A percentile compares a stretch with the other conserved stretches of the same genome.
These are phyloP conservation scores for Enteromius argenteus DNA, from an alignment of 2,797 vertebrate genomes.

Conservation along the genomic window DNA sequence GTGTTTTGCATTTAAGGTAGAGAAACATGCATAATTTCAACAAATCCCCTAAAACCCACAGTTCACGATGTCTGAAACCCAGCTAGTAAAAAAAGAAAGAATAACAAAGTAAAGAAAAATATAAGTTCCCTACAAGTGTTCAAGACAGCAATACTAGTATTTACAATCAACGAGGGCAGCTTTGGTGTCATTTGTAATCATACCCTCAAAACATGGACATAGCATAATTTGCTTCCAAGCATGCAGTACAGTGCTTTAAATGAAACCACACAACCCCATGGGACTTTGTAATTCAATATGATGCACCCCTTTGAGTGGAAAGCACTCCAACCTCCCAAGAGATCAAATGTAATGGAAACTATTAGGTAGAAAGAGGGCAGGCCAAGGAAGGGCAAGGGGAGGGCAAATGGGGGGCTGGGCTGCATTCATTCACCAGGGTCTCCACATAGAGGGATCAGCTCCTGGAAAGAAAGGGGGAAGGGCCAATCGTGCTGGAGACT, in stretches of 20 bases:
- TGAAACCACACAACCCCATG: conserved; percentile 50
- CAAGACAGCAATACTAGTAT: conserved; percentile 15
- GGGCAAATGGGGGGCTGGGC: conserved; percentile 52
- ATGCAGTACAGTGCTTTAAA: conserved; percentile 57
- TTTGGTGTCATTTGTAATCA: conserved; percentile 53
- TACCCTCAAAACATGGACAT: conserved; percentile 54
- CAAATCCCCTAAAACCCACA: conserved; percentile 41
- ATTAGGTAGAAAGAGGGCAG: conserved; percentile 44
- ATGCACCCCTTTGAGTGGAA: conserved; percentile 57
- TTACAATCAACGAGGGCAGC: conserved; percentile 33
- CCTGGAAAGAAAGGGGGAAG: conserved; percentile 60
- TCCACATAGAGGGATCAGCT: conserved; percentile 72
- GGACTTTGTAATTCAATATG: conserved; percentile 55
- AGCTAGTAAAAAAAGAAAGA: conserved; percentile 24
- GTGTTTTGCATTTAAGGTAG: conserved; percentile 31
- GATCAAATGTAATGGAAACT: conserved; percentile 58
- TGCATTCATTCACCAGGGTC: conserved; percentile 67
- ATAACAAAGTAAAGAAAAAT: conserved; percentile 14
- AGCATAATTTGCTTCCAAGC: conserved; percentile 45
- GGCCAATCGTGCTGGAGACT: conserved; percentile 48
- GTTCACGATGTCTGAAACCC: conserved; percentile 19
- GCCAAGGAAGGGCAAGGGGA: conserved; percentile 45
- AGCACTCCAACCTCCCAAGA: conserved; percentile 59
- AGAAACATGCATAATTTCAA: conserved; percentile 42
- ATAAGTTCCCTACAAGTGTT: not conserved